These are phyloP conservation scores for Aphis craccivora DNA, from an alignment of 1,140 invertebrate genomes.

Conservation along the genomic window DNA sequence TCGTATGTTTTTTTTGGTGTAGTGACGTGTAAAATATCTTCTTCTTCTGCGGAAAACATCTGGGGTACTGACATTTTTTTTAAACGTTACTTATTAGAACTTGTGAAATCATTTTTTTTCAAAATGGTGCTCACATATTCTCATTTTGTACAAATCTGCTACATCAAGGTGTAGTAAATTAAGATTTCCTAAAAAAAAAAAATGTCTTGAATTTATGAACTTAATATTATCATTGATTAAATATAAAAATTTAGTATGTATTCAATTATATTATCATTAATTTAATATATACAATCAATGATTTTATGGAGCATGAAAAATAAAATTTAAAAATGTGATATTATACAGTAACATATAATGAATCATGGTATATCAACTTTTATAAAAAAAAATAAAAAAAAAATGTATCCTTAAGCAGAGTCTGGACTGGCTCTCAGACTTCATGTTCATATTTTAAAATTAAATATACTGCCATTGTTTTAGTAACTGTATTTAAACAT, in stretches of 20 bases:
- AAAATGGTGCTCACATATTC: background rate
- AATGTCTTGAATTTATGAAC: background rate
- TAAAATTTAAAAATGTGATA: no score
- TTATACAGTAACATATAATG: background rate
- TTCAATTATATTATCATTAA: background rate
- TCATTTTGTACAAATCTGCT: background rate
- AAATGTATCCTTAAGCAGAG: no score
- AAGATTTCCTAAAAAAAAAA: background rate
- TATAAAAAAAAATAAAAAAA: no score
- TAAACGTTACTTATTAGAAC: background rate
- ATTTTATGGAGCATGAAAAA: no score
- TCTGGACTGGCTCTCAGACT: no score
- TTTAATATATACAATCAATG: no score
- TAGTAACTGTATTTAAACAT: no score
- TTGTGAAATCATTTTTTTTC: background rate
- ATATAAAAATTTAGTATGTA: no score
- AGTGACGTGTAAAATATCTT: background rate
- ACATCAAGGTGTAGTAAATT: background rate
- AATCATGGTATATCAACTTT: no score
- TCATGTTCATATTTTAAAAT: no score
- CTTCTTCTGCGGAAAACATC: background rate
- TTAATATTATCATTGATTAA: background rate
- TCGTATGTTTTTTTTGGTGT: background rate
- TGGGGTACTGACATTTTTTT: background rate
- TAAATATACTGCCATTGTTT: no score